These are phyloP conservation scores for Balearica regulorum DNA, from an alignment of 2,797 vertebrate species.

Conservation along the genomic window DNA sequence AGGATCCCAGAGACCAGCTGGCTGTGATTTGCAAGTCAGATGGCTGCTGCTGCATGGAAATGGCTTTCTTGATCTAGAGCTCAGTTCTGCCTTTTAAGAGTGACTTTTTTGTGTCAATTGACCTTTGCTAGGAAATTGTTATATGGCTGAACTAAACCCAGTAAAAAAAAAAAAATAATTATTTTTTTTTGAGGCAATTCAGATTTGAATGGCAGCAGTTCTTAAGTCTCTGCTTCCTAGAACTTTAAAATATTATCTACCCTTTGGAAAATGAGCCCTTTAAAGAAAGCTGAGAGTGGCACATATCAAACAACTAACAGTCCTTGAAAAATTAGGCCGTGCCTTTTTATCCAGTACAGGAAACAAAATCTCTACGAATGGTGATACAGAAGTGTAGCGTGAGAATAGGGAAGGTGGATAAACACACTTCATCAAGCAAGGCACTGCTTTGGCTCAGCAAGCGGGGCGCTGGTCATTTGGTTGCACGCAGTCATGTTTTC, in stretches of 20 bases:
- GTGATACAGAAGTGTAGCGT: not conserved
- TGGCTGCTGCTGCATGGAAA: not conserved
- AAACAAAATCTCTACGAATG: not conserved
- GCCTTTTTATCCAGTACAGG: not conserved
- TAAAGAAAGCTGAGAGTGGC: not conserved
- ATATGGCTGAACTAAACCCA: not conserved
- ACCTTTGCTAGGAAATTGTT: not conserved
- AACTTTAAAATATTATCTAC: not conserved
- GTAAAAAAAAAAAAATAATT: not conserved
- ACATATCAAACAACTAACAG: not conserved
- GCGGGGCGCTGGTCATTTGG: fast-evolving
- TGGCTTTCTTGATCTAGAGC: not conserved
- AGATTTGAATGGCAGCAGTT: not conserved
- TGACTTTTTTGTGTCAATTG: not conserved
- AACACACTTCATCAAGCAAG: not conserved
- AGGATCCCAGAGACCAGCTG: not conserved
- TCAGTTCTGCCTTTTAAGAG: not conserved
- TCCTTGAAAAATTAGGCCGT: not conserved
- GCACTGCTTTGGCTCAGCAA: not conserved
- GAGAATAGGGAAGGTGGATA: not conserved
- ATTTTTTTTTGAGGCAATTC: not conserved
- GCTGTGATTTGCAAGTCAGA: not conserved
- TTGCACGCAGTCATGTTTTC: not conserved
- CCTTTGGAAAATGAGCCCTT: not conserved
- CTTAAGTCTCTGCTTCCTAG: not conserved